Evolutionary conservation across 2,797 vertebrate genomes (phyloP).

Genomic region (Acropternis orthonyx): DNA sequence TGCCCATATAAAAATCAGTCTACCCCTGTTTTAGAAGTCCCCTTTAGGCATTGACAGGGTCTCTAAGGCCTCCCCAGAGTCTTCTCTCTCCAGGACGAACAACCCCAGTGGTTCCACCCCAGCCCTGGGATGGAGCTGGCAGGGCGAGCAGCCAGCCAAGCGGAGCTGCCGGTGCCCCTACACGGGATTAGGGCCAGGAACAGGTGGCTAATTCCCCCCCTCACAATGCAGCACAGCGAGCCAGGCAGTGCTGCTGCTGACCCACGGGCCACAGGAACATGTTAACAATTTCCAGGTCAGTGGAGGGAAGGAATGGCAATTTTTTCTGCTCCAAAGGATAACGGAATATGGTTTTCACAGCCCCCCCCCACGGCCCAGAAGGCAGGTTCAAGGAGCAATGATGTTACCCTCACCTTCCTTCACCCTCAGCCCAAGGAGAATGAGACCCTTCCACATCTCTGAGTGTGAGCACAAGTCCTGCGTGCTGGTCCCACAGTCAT

Average conservation of each 20-base stretch:
- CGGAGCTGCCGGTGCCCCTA: fast-evolving
- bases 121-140: neutral
- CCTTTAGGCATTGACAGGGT: neutral
- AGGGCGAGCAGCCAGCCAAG: neutral
- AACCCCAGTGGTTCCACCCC: neutral
- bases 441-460: fast-evolving
- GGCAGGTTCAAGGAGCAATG: neutral
- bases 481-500: no score
- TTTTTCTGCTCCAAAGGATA: neutral
- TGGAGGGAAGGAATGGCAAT: conserved; percentile 37
- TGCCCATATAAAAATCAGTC: neutral
- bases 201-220: conserved; percentile 13
- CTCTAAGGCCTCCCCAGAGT: neutral
- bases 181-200: neutral
- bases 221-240: neutral
- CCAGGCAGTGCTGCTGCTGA: conserved; percentile 10
- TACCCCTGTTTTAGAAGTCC: neutral
- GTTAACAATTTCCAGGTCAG: conserved; percentile 56
- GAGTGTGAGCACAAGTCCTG: fast-evolving
- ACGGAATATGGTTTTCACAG: neutral
- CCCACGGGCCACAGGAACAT: neutral
- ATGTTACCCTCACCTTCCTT: neutral
- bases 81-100: neutral
- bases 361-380: neutral
- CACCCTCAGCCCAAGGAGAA: neutral